Conservation (phyloP, 2,113 vertebrate genomes). For the Amblyopsis rosae region DNA sequence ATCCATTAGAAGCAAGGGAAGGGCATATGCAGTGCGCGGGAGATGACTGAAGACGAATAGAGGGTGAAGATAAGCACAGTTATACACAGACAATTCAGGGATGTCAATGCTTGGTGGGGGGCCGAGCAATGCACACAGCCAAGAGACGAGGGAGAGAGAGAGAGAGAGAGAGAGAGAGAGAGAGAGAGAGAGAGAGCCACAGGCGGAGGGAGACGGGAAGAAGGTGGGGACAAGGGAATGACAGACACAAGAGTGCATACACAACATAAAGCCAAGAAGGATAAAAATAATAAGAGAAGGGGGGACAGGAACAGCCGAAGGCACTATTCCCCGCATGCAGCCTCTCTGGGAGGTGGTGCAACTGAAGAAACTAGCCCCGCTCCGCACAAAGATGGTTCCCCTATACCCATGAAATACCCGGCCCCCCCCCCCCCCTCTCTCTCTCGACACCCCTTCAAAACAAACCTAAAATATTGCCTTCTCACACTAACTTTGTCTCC, state of each 20-base stretch:
- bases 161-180: constrained; percentile 35
- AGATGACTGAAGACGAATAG: neutral
- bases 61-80: too few relatives aligned
- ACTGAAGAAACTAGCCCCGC: constrained; percentile 54
- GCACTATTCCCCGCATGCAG: constrained; percentile 66
- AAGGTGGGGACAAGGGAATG: constrained; percentile 54
- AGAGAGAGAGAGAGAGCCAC: constrained; percentile 13
- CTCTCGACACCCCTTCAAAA: too few relatives aligned
- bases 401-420: constrained; percentile 18
- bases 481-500: constrained; percentile 2
- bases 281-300: constrained; percentile 28
- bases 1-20: constrained; percentile 51
- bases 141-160: constrained; percentile 35
- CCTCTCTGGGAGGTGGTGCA: constrained; percentile 67
- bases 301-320: constrained; percentile 66
- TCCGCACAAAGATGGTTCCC: neutral
- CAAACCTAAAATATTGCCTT: constrained; percentile 25
- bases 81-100: neutral
- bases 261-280: constrained; percentile 52
- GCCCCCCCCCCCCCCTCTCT: neutral
- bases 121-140: constrained; percentile 64
- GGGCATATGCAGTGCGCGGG: constrained; percentile 31
- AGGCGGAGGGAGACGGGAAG: constrained; percentile 29
- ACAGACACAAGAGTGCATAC: constrained; percentile 55
- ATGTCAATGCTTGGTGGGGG: constrained; percentile 58